Percentiles rank a stretch among this genome's conserved stretches.
These are phyloP conservation scores for Epinotia brunnichana DNA, from an alignment of 2,888 invertebrate species.

Conservation along the genomic window DNA sequence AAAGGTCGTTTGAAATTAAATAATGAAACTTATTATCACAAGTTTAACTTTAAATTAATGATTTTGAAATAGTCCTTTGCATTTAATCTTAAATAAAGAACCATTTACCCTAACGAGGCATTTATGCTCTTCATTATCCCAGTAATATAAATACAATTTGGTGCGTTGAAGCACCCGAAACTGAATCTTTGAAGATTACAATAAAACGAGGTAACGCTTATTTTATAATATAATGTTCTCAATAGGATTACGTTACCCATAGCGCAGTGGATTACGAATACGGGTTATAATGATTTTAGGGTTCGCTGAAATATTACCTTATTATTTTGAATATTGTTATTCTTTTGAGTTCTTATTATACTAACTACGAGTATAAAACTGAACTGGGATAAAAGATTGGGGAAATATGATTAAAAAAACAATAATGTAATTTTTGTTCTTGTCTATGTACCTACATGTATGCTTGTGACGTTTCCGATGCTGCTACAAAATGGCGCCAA, in stretches of 20 bases:
- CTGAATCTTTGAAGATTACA: conserved; percentile 38
- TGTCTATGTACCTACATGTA: too few relatives aligned
- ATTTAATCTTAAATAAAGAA: too few relatives aligned
- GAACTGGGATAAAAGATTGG: too few relatives aligned
- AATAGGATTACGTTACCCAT: conserved; percentile 49
- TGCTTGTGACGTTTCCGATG: too few relatives aligned
- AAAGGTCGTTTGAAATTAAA: too few relatives aligned
- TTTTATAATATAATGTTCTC: conserved; percentile 37
- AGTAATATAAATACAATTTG: conserved; percentile 17
- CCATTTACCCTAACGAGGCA: background rate
- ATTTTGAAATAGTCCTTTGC: too few relatives aligned
- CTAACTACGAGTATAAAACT: background rate
- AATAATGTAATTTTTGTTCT: too few relatives aligned
- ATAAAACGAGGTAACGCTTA: conserved; percentile 40
- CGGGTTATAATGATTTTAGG: conserved; percentile 31
- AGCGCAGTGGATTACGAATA: conserved; percentile 43
- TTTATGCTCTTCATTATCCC: conserved; percentile 17
- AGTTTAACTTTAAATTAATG: too few relatives aligned
- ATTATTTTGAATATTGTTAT: background rate
- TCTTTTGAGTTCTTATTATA: background rate
- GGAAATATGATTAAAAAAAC: too few relatives aligned
- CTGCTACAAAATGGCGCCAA: too few relatives aligned
- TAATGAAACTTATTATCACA: too few relatives aligned
- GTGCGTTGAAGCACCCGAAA: conserved; percentile 14
- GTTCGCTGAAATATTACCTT: conserved; percentile 17